These are phyloP conservation scores for Hypocryptadius cinnamomeus DNA, from an alignment of 2,113 vertebrate species.

Conservation along the genomic window DNA sequence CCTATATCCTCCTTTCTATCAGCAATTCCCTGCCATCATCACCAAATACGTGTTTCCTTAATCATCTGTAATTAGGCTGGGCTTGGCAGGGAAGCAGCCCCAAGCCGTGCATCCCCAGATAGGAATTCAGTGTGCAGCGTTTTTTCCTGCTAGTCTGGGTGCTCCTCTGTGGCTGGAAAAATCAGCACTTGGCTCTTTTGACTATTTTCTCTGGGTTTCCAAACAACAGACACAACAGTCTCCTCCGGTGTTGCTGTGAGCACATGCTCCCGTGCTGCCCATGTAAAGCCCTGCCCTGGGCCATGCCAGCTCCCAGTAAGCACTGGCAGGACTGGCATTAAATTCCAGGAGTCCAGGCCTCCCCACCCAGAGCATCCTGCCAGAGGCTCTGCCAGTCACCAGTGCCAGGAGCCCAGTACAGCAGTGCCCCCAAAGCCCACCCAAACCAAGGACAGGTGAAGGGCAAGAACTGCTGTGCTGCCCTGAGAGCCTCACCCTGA, in stretches of 20 bases:
- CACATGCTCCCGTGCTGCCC: not conserved
- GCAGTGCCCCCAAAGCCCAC: not conserved
- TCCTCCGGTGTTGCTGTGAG: fast-evolving
- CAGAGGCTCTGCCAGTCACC: not conserved
- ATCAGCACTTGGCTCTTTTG: not conserved
- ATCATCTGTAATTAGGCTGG: not conserved
- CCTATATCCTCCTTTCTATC: not conserved
- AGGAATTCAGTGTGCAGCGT: constrained; percentile 8
- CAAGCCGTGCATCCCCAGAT: not conserved
- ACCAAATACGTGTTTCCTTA: not conserved
- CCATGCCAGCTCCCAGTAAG: not conserved
- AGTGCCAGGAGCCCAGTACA: not conserved
- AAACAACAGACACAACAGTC: constrained; percentile 18
- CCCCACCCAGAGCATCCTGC: not conserved
- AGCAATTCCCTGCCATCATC: constrained; percentile 5
- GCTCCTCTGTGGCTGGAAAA: constrained; percentile 35
- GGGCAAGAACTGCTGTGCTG: not conserved
- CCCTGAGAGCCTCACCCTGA: not conserved
- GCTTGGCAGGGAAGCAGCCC: constrained; percentile 15
- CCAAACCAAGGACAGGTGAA: not conserved
- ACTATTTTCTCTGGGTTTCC: constrained; percentile 2
- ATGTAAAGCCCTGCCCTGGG: not conserved
- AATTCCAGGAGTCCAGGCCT: not conserved
- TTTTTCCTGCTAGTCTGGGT: constrained; percentile 31
- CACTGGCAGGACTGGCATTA: not conserved